These are phyloP conservation scores for Whitmania pigra DNA, from an alignment of 1,140 invertebrate species.

Conservation along the genomic window DNA sequence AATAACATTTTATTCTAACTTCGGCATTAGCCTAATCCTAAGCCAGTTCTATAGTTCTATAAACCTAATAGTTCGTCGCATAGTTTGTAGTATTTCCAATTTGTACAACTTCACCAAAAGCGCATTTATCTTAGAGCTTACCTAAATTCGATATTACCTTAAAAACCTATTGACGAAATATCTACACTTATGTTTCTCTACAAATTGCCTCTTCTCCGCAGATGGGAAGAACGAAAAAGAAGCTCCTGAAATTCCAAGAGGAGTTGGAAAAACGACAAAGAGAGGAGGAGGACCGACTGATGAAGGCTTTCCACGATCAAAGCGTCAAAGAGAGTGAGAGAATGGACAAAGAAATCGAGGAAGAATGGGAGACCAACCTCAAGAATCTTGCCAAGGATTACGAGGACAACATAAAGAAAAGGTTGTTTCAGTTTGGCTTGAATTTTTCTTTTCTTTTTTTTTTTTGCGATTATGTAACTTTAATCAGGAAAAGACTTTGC, in stretches of 20 bases:
- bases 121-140: no score
- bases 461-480: no score
- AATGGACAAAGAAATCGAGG: constrained; percentile 35
- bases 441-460: neutral
- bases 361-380: constrained; percentile 40
- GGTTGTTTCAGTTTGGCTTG: neutral
- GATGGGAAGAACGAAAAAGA: constrained; percentile 34
- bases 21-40: no score
- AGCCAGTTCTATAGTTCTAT: no score
- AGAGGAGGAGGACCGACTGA: constrained; percentile 36
- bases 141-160: no score
- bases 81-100: no score
- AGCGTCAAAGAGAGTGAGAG: constrained; percentile 32
- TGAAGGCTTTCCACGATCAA: constrained; percentile 33
- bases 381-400: constrained; percentile 36
- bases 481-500: no score
- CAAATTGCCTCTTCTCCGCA: constrained; percentile 17
- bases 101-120: no score
- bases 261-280: constrained; percentile 34
- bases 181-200: no score
- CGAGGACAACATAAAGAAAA: constrained; percentile 34
- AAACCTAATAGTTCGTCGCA: no score
- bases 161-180: no score
- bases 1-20: no score
- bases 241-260: constrained; percentile 37